Evolutionary conservation across 2,888 invertebrate genomes (phyloP), one percentile per base, ranked within the genome.

Genomic region (Scelioninae gen. 1): DNA sequence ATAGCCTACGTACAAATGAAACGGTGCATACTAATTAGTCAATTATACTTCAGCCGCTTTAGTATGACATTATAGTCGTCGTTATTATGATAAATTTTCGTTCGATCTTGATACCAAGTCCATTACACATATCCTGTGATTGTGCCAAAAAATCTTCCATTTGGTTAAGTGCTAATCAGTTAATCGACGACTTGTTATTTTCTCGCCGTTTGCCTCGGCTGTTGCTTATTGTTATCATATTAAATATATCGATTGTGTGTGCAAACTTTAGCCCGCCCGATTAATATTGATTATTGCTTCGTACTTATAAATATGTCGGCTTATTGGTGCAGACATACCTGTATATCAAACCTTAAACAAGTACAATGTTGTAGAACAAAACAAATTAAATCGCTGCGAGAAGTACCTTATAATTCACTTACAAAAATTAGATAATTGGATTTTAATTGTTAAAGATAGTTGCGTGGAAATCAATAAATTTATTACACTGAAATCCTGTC

Each of bases 1-100:
- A 80, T 77, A 80, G 68, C 68, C 68, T 63, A 62, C 77, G 80
- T 80, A 63, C 77, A 77, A 83, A 80, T 80, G 83, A 79, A 83
- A 83, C 76, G 77, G 68, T 72, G 83, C 83, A 83, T 83, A 80
- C 83, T 77, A 80, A 83, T 83, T 79, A 83, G 79, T 76, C 74
- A 83, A 83, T 83, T 83, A 77, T 83, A 75, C 74, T 78, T 78
- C 63, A 47, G 65, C 55, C 66, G 62, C 38, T 83, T 78, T 47
- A 38, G 51, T 13, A 15, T 56, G 75, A 78, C 58, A 74, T 74
- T 69, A 83, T 69, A 60, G 58, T 75, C 53, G 75, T 74, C 63
- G 65, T 69, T 83, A 83, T 69, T 62, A 29, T 34, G 69, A 71
- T 63, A 65, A 63, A 79, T 79, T 68, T 83, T 63, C 51, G n/a